Conservation (phyloP, 2,888 invertebrate species). For the Macrophya annulata region DNA sequence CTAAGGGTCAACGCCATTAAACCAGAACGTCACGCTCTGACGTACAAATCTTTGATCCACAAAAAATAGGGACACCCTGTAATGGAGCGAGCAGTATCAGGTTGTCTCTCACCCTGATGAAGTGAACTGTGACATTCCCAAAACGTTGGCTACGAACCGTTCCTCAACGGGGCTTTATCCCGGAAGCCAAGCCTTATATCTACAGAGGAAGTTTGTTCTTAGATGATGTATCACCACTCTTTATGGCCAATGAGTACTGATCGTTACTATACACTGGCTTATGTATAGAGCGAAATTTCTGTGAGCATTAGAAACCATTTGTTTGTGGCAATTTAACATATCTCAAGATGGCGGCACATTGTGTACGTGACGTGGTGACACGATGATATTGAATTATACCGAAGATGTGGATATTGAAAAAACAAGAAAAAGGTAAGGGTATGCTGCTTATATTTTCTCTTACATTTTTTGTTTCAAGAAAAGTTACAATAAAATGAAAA, state of each 20-base stretch:
- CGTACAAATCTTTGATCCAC: too few relatives aligned
- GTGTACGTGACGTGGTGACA: not conserved
- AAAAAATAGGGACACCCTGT: too few relatives aligned
- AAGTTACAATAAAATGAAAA: not conserved
- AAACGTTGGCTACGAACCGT: too few relatives aligned
- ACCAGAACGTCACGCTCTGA: too few relatives aligned
- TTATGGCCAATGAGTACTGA: not conserved
- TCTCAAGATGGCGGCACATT: constrained; percentile 3
- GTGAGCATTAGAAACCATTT: constrained; percentile 29
- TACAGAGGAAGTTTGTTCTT: too few relatives aligned
- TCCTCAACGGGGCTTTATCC: too few relatives aligned
- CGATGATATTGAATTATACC: not conserved
- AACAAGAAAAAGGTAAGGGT: not conserved
- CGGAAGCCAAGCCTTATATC: too few relatives aligned
- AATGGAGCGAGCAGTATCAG: too few relatives aligned
- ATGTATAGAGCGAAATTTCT: constrained; percentile 24
- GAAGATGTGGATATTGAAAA: not conserved
- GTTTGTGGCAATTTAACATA: constrained; percentile 18
- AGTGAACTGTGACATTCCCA: too few relatives aligned
- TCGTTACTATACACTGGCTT: constrained; percentile 39
- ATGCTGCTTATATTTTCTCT: not conserved
- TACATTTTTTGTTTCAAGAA: not conserved
- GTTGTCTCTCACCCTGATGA: too few relatives aligned
- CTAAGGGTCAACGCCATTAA: too few relatives aligned
- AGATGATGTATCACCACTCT: too few relatives aligned